These are phyloP conservation scores for Spodoptera littoralis DNA, from an alignment of 2,888 invertebrate species.

Conservation along the genomic window DNA sequence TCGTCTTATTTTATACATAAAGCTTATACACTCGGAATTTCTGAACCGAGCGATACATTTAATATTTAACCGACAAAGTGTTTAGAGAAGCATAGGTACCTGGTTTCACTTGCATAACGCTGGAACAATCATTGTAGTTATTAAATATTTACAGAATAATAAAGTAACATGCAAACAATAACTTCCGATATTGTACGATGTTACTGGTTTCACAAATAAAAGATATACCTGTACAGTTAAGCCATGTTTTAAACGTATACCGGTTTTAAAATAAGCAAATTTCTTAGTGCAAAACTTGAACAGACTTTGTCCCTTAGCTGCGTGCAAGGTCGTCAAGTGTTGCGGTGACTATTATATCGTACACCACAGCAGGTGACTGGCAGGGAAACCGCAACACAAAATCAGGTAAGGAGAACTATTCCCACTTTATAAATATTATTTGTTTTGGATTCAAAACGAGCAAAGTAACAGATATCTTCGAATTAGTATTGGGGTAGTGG, in stretches of 20 bases:
- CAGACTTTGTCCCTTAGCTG: constrained; percentile 25
- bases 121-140: not conserved
- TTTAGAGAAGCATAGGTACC: constrained; percentile 22
- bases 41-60: constrained; percentile 32
- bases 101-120: constrained; percentile 20
- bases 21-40: constrained; percentile 38
- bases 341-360: constrained; percentile 19
- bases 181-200: constrained; percentile 2
- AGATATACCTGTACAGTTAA: not conserved
- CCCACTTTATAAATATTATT: constrained; percentile 14
- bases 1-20: constrained; percentile 49
- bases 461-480: too few species aligned
- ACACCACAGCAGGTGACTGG: constrained; percentile 41
- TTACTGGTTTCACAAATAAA: constrained; percentile 3
- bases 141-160: constrained; percentile 18
- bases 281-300: constrained; percentile 36
- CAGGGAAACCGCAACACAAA: constrained; percentile 35
- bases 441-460: not conserved
- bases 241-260: constrained; percentile 21
- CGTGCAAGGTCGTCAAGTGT: constrained; percentile 49
- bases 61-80: constrained; percentile 15
- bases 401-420: constrained; percentile 25
- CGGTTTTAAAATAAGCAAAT: constrained; percentile 36
- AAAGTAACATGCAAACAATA: not conserved
- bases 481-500: too few species aligned